Base-by-base conservation (phyloP, 2,888 invertebrate species). In the Platypus cylindrus region DNA sequence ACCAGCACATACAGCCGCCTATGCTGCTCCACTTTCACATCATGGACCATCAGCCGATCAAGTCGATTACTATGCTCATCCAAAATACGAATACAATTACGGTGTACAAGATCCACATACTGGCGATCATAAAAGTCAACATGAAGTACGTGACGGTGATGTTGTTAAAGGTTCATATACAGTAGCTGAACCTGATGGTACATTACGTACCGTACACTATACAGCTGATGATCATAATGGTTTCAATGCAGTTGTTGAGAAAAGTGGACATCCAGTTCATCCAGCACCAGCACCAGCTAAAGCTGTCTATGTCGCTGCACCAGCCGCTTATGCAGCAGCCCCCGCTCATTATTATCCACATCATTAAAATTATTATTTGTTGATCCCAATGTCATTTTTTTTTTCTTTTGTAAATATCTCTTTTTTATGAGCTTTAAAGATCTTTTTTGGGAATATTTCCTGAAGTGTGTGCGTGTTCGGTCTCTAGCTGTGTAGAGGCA, bases 221-320 rank as follows among this genome's bases (percentile, higher is more conserved):
- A 50, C 54, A 11, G 53, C 54, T 27, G 55, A 55, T 42, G 48
- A 66, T 44, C 65, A 69, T 53, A 65, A 63, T 37, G 68, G 68
- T 59, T 69, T 60, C 59, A 55, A 55, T 40, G 78, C 78, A 17
- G 69, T 76, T 28, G 78, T 78, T 5, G 73, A 75, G 47, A 73
- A 69, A 55, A 65, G 71, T 24, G 75, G 73, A 38, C 74, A 75
- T 47, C 66, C 71, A 18, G 65, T 65, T 1, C 70, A 48, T 30
- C 48, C 47, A 15, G 44, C 47, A 31, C 43, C 44, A 35, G 46
- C 30, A 8, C 38, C 43, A 13, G 38, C 38, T 22, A 36, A 36
- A 9, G 33, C 20, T 17, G 24, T 30, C 13, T 37, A 23, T 15
- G 25, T n/a, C n/a, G n/a, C 35, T 13, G 38, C 34, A 2, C 38